phyloP scores from a whole-genome alignment of 2,888 invertebrate species.

The Platycheirus rosarum region DNA sequence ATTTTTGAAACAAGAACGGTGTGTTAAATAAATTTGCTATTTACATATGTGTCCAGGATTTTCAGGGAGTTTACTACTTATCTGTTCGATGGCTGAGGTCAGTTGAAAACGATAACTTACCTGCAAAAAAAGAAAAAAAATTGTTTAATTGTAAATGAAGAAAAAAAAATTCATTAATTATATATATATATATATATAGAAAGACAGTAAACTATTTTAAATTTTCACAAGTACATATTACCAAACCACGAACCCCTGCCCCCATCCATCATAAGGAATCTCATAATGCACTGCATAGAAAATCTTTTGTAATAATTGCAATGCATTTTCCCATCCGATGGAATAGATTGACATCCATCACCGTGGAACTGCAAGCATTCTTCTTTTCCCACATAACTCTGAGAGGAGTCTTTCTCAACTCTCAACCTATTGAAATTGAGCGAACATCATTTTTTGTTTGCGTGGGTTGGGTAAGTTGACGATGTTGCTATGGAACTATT shows the following conservation, averaged over 20 bases:
- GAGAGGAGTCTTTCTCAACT: conserved; percentile 19
- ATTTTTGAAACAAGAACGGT: background rate
- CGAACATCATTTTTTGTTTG: conserved; percentile 2
- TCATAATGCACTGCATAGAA: conserved; percentile 17
- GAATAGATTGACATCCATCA: conserved; percentile 42
- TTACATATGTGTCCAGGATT: no score
- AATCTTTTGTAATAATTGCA: conserved; percentile 29
- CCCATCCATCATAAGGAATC: conserved; percentile 14
- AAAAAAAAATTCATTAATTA: conserved; percentile 7
- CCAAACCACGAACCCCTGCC: no score
- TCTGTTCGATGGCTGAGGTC: background rate
- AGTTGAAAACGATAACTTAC: background rate
- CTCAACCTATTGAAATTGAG: conserved; percentile 19
- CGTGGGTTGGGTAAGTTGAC: background rate
- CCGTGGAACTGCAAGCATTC: conserved; percentile 38
- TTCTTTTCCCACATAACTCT: conserved; percentile 44
- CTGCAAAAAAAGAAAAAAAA: conserved; percentile 3
- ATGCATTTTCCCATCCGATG: conserved; percentile 39
- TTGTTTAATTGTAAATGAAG: background rate
- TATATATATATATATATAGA: no score
- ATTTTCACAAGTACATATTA: no score
- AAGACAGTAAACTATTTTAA: no score
- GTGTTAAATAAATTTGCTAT: background rate
- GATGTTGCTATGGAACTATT: conserved; percentile 7
- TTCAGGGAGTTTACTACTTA: background rate